A percentile compares a stretch with the other conserved stretches of the same genome.
Evolutionary conservation across 2,113 vertebrate genomes (phyloP).

Genomic region (Thunnus thynnus): DNA sequence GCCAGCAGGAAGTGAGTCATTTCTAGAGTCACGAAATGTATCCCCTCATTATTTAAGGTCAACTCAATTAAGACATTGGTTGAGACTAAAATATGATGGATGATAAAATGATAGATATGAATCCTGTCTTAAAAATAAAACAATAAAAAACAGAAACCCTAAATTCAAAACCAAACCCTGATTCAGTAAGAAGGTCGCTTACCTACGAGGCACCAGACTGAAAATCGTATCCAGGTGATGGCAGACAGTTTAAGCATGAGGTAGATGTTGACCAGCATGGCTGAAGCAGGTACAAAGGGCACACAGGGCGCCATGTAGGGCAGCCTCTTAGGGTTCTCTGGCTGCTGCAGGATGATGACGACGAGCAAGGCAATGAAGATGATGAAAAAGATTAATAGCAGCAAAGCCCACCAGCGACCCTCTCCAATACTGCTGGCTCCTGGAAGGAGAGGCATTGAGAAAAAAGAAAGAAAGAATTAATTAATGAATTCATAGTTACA

Average conservation of each 20-base stretch:
- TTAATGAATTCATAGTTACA: background rate
- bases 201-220: slow-evolving; percentile 97
- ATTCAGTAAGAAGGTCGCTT: slow-evolving; percentile 59
- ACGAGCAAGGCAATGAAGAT: slow-evolving; percentile 82
- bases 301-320: slow-evolving; percentile 99
- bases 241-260: slow-evolving; percentile 99
- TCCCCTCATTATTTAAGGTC: slow-evolving; percentile 2
- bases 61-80: slow-evolving; percentile 18
- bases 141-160: background rate
- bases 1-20: background rate
- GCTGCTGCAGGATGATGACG: slow-evolving; percentile 95
- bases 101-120: too few relatives aligned
- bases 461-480: background rate
- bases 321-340: slow-evolving; percentile 96
- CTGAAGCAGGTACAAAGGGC: slow-evolving; percentile 94
- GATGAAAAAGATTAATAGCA: slow-evolving; percentile 85
- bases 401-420: slow-evolving; percentile 94
- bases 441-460: slow-evolving; percentile 16
- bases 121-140: background rate
- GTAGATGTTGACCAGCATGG: slow-evolving; percentile 99
- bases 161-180: background rate
- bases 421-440: slow-evolving; percentile 87
- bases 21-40: slow-evolving; percentile 5
- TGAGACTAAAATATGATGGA: background rate
- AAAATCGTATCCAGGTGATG: slow-evolving; percentile 98